Evolutionary conservation across 2,113 vertebrate species (phyloP).

Genomic region (Candoia aspera): DNA sequence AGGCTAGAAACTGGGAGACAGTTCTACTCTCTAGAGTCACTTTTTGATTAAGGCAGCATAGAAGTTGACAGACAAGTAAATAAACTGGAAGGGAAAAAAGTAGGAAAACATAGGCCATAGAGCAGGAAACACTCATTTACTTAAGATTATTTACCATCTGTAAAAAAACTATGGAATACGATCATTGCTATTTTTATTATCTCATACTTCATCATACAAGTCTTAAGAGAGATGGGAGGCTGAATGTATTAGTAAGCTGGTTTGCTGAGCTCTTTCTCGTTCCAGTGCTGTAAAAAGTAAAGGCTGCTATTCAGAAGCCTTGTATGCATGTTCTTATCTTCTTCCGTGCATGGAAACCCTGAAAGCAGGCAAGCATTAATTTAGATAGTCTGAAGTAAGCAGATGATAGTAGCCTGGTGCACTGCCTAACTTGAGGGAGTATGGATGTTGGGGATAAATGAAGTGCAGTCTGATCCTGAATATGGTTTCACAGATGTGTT

Average conservation of each 20-base stretch:
- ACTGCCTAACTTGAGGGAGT: neutral
- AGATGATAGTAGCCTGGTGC: neutral
- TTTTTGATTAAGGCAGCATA: neutral
- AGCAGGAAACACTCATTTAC: neutral
- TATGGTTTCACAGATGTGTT: neutral
- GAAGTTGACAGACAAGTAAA: neutral
- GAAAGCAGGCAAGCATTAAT: slow-evolving; percentile 39
- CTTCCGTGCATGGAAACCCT: neutral
- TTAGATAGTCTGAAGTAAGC: slow-evolving; percentile 14
- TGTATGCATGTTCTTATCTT: neutral
- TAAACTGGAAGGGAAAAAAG: neutral
- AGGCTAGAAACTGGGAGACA: neutral
- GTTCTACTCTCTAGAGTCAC: neutral
- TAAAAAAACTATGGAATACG: neutral
- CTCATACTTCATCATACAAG: neutral
- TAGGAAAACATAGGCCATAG: neutral
- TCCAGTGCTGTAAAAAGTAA: slow-evolving; percentile 4
- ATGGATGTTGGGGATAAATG: neutral
- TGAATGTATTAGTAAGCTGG: neutral
- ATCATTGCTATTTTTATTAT: slow-evolving; percentile 44
- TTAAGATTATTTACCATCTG: neutral
- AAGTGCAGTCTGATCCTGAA: neutral
- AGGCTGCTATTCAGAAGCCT: neutral
- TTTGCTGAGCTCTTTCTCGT: slow-evolving; percentile 27
- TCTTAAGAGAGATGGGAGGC: neutral